phyloP scores from a whole-genome alignment of 2,113 vertebrate genomes.

The Crypturellus undulatus region DNA sequence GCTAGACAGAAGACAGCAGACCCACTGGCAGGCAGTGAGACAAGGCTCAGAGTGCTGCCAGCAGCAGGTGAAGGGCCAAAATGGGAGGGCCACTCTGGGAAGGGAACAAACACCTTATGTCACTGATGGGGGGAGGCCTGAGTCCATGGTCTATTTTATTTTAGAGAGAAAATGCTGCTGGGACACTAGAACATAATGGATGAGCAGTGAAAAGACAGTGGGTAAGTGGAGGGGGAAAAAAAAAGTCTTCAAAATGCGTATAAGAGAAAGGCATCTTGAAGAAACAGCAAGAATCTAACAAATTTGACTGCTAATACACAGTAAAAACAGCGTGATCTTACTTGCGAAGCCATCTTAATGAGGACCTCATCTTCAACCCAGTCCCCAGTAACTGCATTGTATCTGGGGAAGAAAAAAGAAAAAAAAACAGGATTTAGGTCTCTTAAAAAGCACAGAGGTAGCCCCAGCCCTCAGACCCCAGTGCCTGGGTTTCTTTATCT shows the following conservation, averaged over 20 bases:
- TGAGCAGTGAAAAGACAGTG: background rate
- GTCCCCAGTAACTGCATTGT: conserved; percentile 90
- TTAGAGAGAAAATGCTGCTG: background rate
- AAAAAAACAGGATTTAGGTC: background rate
- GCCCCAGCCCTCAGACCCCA: background rate
- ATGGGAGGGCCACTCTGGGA: background rate
- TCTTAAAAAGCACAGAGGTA: background rate
- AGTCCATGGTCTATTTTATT: background rate
- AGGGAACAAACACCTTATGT: conserved; percentile 2
- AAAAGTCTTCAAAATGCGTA: background rate
- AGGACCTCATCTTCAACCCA: conserved; percentile 93
- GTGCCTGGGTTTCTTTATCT: background rate
- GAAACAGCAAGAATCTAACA: background rate
- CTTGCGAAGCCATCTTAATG: conserved; percentile 95
- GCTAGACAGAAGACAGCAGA: background rate
- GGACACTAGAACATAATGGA: background rate
- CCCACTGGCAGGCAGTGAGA: background rate
- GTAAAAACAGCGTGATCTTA: conserved; percentile 60
- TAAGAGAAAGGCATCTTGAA: background rate
- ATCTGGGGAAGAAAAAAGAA: conserved; percentile 71
- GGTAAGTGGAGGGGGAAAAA: background rate
- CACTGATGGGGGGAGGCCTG: background rate
- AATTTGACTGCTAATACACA: background rate
- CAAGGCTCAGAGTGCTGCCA: background rate
- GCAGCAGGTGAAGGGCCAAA: background rate